These are phyloP conservation scores for Ennomos erosarius DNA, from an alignment of 2,888 invertebrate species.

Conservation along the genomic window DNA sequence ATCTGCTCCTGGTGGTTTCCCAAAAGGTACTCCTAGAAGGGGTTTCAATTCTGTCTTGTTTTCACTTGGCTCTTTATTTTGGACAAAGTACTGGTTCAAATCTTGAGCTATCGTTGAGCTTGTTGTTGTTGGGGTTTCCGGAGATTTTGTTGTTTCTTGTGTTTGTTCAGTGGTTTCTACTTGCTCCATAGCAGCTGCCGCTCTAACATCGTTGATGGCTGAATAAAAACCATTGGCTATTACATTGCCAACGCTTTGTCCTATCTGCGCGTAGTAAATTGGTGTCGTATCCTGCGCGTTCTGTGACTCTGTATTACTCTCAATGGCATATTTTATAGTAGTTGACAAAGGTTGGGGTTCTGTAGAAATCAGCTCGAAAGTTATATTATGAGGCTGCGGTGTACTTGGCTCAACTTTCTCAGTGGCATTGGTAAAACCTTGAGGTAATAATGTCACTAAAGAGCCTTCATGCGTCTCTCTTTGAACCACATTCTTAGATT, in stretches of 20 bases:
- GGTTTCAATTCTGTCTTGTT: slow-evolving; percentile 67
- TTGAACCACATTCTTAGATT: slow-evolving; percentile 68
- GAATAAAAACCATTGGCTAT: slow-evolving; percentile 82
- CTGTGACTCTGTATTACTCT: slow-evolving; percentile 56
- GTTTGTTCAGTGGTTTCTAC: slow-evolving; percentile 84
- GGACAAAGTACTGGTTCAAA: slow-evolving; percentile 55
- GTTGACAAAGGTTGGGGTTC: slow-evolving; percentile 65
- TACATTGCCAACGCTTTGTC: slow-evolving; percentile 67
- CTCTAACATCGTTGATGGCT: slow-evolving; percentile 86
- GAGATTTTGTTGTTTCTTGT: slow-evolving; percentile 66
- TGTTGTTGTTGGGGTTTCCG: slow-evolving; percentile 51
- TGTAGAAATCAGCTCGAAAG: slow-evolving; percentile 53
- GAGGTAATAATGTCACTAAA: slow-evolving; percentile 63
- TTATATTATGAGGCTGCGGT: slow-evolving; percentile 57
- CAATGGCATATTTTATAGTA: slow-evolving; percentile 64
- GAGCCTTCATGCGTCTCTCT: slow-evolving; percentile 72
- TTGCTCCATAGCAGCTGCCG: slow-evolving; percentile 86
- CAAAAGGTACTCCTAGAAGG: slow-evolving; percentile 65
- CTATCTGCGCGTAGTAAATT: slow-evolving; percentile 79
- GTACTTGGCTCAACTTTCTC: slow-evolving; percentile 60
- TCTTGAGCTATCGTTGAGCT: slow-evolving; percentile 59
- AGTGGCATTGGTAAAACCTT: slow-evolving; percentile 59
- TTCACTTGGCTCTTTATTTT: slow-evolving; percentile 54
- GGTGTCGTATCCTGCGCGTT: slow-evolving; percentile 60
- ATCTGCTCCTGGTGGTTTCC: slow-evolving; percentile 67